These are phyloP conservation scores for Lissonota sp. DNA, from an alignment of 2,888 invertebrate genomes.

Conservation along the genomic window DNA sequence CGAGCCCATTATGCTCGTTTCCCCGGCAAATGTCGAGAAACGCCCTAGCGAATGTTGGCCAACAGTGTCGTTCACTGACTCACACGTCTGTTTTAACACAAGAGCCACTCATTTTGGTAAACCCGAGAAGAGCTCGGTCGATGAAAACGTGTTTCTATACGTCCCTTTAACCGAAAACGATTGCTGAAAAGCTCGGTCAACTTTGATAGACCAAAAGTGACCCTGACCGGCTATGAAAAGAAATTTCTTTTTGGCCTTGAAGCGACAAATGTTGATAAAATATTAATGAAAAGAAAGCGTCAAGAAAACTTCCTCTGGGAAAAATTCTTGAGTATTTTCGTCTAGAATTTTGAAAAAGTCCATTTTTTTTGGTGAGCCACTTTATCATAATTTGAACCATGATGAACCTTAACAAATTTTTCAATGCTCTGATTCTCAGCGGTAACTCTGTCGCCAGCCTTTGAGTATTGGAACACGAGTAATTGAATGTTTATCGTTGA, in stretches of 20 bases:
- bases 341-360: too few species aligned
- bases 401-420: too few species aligned
- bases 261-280: too few species aligned
- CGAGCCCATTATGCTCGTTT: slow-evolving; percentile 62
- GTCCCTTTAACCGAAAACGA: slow-evolving; percentile 57
- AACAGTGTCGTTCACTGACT: not conserved
- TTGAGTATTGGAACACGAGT: not conserved
- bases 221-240: too few species aligned
- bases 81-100: not conserved
- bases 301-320: too few species aligned
- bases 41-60: slow-evolving; percentile 3
- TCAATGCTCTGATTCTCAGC: too few species aligned
- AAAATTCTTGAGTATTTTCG: too few species aligned
- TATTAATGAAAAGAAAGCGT: too few species aligned
- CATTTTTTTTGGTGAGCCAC: too few species aligned
- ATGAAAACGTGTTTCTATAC: slow-evolving; percentile 26
- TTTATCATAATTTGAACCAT: too few species aligned
- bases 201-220: not conserved
- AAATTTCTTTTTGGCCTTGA: too few species aligned
- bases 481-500: not conserved
- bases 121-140: not conserved
- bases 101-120: slow-evolving; percentile 28
- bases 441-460: too few species aligned
- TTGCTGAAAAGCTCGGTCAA: slow-evolving; percentile 32
- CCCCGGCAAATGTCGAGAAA: slow-evolving; percentile 43